Conservation (phyloP, 2,113 vertebrate genomes). For the Setophaga kirtlandii region DNA sequence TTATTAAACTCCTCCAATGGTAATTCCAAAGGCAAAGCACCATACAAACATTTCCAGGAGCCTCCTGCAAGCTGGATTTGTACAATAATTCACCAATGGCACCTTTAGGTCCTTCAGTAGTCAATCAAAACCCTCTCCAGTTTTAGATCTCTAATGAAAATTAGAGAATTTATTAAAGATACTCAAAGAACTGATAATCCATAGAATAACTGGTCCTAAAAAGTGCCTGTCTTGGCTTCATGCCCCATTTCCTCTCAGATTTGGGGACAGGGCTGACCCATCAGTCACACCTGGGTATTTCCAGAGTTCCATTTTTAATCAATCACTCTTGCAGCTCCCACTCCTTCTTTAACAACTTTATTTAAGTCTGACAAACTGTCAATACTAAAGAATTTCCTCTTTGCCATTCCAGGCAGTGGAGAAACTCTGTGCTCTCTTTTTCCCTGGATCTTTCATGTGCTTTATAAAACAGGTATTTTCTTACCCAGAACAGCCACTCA, state of each 20-base stretch:
- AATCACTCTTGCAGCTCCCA: not conserved
- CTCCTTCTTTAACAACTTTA: not conserved
- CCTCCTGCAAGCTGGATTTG: not conserved
- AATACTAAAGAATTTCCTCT: not conserved
- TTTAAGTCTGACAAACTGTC: not conserved
- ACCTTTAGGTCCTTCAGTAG: not conserved
- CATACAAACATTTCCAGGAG: not conserved
- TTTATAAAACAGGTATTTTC: not conserved
- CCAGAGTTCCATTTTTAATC: not conserved
- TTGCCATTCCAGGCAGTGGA: not conserved
- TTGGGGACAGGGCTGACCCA: not conserved
- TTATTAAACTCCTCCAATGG: not conserved
- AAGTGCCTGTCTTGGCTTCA: not conserved
- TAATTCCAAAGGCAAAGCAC: not conserved
- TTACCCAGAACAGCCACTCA: not conserved
- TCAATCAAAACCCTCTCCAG: not conserved
- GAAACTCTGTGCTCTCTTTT: not conserved
- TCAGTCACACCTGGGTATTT: not conserved
- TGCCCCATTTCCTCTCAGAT: not conserved
- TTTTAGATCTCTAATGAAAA: not conserved
- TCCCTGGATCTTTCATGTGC: not conserved
- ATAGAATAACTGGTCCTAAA: not conserved
- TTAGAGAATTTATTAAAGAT: not conserved
- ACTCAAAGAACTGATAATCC: not conserved
- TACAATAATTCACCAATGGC: not conserved